Base-by-base conservation (phyloP, 2,113 vertebrate genomes). In the Entomyzon cyanotis region DNA sequence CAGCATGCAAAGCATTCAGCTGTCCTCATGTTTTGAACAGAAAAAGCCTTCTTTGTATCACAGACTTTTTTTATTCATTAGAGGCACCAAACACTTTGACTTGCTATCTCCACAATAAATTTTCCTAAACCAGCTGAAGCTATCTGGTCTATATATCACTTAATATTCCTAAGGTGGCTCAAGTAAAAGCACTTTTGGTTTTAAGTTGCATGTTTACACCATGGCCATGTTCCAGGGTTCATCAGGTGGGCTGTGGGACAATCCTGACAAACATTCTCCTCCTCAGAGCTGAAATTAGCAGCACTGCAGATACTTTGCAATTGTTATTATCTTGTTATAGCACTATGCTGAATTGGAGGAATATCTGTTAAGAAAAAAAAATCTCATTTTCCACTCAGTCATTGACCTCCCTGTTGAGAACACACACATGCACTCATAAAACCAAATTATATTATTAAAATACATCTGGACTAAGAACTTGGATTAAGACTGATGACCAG, bases 401-500 rank as follows among this genome's bases (percentile, higher is more conserved):
- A 79, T 75, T 96, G 83, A 88, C 92, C 90, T 95, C 92, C 73
- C 60, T 86, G 86, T 93, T 78, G 73, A 95, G 90, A 96, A 88
- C 90, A 90, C 93, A 91, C 91, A 93, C 93, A 81, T 41, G 89
- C 92, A 94, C 76, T 64, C 68, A 79, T 91, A 93, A 94, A 95
- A 84, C 33, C 14, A 86, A 93, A 84, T 93, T 88, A 62, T 86
- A 84, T 93, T 95, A 89, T 92, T 93, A 84, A 91, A 91, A 84
- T 94, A 90, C 80, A 89, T 94, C 88, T 95, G 90, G 79, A 60
- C 60, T 92, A 75, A 90, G 83, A 90, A 74, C 76, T 89, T 93
- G 92, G 88, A 90, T 88, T 89, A 82, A 92, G 73, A 84, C 64
- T 75, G 73, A 85, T 74, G 79, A 60, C 64, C 16, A 4, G 46